A percentile compares a stretch with the other conserved stretches of the same genome.
Conservation (phyloP, 2,113 vertebrate genomes). For the Symphodus melops region DNA sequence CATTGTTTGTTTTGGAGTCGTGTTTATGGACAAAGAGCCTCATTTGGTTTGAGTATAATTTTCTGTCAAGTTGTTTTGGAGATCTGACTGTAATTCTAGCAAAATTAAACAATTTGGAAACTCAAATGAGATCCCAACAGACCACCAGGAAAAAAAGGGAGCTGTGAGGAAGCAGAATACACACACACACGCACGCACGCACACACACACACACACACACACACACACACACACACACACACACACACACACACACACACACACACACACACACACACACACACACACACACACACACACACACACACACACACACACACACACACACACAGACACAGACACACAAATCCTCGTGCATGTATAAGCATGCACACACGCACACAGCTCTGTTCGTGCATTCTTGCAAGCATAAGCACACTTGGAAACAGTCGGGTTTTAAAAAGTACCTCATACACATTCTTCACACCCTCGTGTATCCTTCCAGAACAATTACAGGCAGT, state of each 20-base stretch:
- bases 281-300: not conserved
- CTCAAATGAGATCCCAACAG: constrained; percentile 63
- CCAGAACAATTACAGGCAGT: constrained; percentile 18
- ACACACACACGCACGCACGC: not conserved
- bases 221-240: not conserved
- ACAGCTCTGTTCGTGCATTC: not conserved
- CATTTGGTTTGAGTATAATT: constrained; percentile 38
- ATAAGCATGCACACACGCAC: not conserved
- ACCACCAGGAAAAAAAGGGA: constrained; percentile 52
- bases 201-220: not conserved
- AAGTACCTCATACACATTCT: not conserved
- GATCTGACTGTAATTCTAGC: constrained; percentile 56
- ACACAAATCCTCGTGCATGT: not conserved
- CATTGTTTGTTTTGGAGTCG: constrained; percentile 19
- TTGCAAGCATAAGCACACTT: not conserved
- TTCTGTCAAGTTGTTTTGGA: constrained; percentile 51
- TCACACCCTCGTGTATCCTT: not conserved
- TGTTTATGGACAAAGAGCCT: constrained; percentile 17
- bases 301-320: not conserved
- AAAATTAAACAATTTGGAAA: constrained; percentile 59
- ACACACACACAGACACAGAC: not conserved
- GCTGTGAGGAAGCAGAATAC: constrained; percentile 27
- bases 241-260: not conserved
- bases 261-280: not conserved
- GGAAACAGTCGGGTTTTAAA: not conserved